These are phyloP conservation scores for Masticophis lateralis DNA, from an alignment of 2,797 vertebrate species.

Conservation along the genomic window DNA sequence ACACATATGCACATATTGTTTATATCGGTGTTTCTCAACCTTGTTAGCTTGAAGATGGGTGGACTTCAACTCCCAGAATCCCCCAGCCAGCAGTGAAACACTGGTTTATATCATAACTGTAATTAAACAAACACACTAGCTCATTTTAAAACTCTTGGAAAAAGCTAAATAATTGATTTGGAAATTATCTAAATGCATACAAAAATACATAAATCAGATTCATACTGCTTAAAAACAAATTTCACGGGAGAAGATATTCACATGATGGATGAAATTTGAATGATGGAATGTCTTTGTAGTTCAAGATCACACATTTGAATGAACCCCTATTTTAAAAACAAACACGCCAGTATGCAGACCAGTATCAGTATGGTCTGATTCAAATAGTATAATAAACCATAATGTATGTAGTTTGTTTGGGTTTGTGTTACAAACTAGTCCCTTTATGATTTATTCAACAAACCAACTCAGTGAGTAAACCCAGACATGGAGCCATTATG, in stretches of 20 bases:
- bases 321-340: neutral
- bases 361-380: neutral
- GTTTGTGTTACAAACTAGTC: neutral
- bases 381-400: neutral
- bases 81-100: too few relatives aligned
- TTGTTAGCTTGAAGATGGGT: too few relatives aligned
- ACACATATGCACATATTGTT: neutral
- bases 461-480: neutral
- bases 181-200: neutral
- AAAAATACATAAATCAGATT: neutral
- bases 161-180: neutral
- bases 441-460: neutral
- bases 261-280: neutral
- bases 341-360: neutral
- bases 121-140: neutral
- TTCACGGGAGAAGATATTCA: neutral
- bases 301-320: neutral
- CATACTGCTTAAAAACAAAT: neutral
- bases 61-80: too few relatives aligned
- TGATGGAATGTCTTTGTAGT: neutral
- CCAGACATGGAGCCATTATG: neutral
- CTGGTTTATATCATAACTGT: neutral
- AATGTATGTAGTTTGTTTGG: neutral
- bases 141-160: neutral
- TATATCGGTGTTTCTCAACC: neutral